Percentiles rank a stretch among this genome's conserved stretches.
These are phyloP conservation scores for Caenorhabditis sp. DNA, from an alignment of 2,888 invertebrate species.

Conservation along the genomic window DNA sequence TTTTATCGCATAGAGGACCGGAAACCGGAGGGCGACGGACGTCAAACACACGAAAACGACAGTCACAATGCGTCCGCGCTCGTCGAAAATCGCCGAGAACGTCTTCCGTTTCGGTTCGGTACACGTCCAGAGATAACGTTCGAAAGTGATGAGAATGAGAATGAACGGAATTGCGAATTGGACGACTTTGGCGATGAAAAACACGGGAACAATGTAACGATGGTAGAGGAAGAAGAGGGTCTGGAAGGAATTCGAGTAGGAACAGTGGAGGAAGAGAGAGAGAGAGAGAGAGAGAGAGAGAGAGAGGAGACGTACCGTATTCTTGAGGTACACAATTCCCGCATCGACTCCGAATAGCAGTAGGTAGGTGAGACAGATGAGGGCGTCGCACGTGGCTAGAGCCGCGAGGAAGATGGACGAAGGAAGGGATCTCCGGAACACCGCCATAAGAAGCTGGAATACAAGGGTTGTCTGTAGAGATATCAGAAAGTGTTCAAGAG, in stretches of 20 bases:
- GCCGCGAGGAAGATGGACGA: slow-evolving; percentile 65
- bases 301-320: slow-evolving; percentile 49
- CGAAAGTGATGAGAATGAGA: slow-evolving; percentile 68
- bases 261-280: too few relatives aligned
- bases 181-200: slow-evolving; percentile 67
- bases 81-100: slow-evolving; percentile 60
- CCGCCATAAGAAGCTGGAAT: slow-evolving; percentile 66
- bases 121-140: slow-evolving; percentile 69
- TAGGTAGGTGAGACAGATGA: slow-evolving; percentile 67
- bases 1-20: slow-evolving; percentile 61
- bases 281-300: too few relatives aligned
- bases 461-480: neutral
- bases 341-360: slow-evolving; percentile 71
- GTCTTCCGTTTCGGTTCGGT: slow-evolving; percentile 58
- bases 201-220: slow-evolving; percentile 64
- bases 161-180: slow-evolving; percentile 72
- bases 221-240: slow-evolving; percentile 66
- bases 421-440: slow-evolving; percentile 64
- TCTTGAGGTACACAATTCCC: slow-evolving; percentile 60
- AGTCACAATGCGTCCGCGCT: slow-evolving; percentile 56
- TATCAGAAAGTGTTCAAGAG: neutral
- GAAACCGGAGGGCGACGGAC: slow-evolving; percentile 51
- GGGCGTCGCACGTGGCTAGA: slow-evolving; percentile 61
- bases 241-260: slow-evolving; percentile 42
- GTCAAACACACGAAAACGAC: slow-evolving; percentile 48